Base-by-base conservation (phyloP, 2,113 vertebrate genomes). In the Todiramphus saurophagus region DNA sequence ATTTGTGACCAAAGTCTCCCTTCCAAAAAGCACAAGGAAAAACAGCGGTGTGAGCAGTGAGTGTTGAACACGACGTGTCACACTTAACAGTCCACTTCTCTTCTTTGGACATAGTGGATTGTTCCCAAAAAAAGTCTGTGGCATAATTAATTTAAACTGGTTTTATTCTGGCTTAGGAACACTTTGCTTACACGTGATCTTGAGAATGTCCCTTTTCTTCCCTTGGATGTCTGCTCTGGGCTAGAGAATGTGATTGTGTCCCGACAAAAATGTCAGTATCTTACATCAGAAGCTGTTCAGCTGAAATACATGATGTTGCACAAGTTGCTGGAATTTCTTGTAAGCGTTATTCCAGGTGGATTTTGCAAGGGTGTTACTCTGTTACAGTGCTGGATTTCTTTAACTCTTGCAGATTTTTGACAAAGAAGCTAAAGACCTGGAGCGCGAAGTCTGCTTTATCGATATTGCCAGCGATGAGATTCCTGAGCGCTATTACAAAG, bases 381-480 rank as follows among this genome's bases (percentile, higher is more conserved):
- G 30, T 83, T 53, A 82, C 44, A 87, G 73, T 44, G 44, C 48
- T 76, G 46, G 53, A 59, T 93, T 90, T 93, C 64, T 95, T 73
- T 69, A 51, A 53, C 67, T 96, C 75, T 95, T 98, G 78, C 98
- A 99, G 99, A 99, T 99, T 97, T 99, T 99, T 96, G 98, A 99
- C 95, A 98, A 80, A 10, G 99, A 99, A 97, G 98, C 98, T 89
- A 99, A 99, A 98, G 99, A 99, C 33, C 96, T 99, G 93, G 99
- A 99, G 96, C 98, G 99, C 84, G 99, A 99, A 97, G 99, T 99
- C 75, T 99, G 99, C 96, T 99, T 99, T 56, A 97, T 99, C 25
- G 99, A 99, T 94, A 99, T 99, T 10, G 99, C 99, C 94, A 99
- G 99, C 6, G 99, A 99, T 67, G 99, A 99, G 96, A 99, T 99